Base-by-base conservation (phyloP, 2,888 invertebrate species). In the Tineola bisselliella region DNA sequence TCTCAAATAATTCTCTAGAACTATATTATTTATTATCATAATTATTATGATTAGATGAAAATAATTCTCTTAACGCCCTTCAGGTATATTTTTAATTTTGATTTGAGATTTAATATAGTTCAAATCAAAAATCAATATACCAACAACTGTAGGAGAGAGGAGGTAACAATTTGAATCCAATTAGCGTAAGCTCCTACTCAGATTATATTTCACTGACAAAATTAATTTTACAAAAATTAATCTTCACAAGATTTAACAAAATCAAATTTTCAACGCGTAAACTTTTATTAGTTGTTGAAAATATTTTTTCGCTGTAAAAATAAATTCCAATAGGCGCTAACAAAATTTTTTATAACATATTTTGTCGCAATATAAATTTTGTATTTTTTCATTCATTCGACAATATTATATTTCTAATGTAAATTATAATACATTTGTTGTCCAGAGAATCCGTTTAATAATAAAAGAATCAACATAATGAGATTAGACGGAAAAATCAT, bases 101-200 rank as follows among this genome's bases (percentile, higher is more conserved):
- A 12, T 4, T 38, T 38, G 3, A 38, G 10, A 6, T 54, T 54
- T 12, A 25, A 54, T 25, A 25, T 54, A 3, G 25, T 65, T 62
- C 66, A 71, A 72, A 73, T 71, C 67, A 73, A 73, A 77, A 79
- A 77, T 80, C 77, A 69, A 78, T 80, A 72, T 63, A 63, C 56
- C 64, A 58, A 66, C 69, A 69, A 73, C 72, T 66, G 71, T 71
- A 72, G 73, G 70, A 75, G 75, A 74, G 71, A 73, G 73, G 70
- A 75, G 75, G 74, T 71, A 74, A 77, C 77, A 78, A 80, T 81
- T 76, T 78, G 78, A 82, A 84, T 80, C 80, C 77, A 81, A 82
- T 83, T 81, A 80, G 66, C 66, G 70, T 67, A 67, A 66, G 71
- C 66, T 69, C 68, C 66, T 68, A 65, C 74, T 75, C 71, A 74